Base-by-base conservation (phyloP, 2,113 vertebrate genomes). In the Phaethon lepturus region DNA sequence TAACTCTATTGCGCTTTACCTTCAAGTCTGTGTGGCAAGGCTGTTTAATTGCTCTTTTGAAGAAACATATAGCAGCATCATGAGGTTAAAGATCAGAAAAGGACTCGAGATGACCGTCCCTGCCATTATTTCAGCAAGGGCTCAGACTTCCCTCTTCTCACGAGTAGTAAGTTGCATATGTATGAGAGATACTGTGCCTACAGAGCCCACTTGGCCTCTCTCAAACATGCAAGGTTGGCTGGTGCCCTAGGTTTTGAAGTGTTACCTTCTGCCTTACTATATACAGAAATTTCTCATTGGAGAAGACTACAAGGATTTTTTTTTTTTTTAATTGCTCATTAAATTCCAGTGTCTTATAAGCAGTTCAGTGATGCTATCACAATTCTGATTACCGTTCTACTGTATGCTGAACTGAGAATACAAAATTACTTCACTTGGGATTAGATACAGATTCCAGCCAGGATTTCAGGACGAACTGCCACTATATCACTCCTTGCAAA, bases 161-260 rank as follows among this genome's bases (percentile, higher is more conserved):
- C 1, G 0, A 63, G 50, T 3, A 29, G 44, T 5, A 4, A 7
- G 0, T 2, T 77, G 11, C 28, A 12, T 3, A 31, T 15, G 16
- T 16, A 3, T 7, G 56, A 42, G 59, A 50, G 55, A 7, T 50
- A 6, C 20, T 17, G 22, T 72, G 29, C 3, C 56, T 47, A 10
- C 40, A 52, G 35, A 76, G 5, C 38, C 23, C 63, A 15, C 33
- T 0, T 16, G 31, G 28, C 66, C 38, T 40, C 26, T 45, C 53
- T 69, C 85, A 62, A 62, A 25, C 50, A 28, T 1, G 14, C 67
- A 10, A 9, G 59, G 19, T 0, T 77, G 82, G 85, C 55, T 81
- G 59, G 10, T 92, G 67, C 55, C 68, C 88, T 28, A 19, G 23
- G 45, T 63, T 66, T 73, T 83, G 62, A 88, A 80, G 44, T 15